Base-by-base conservation (phyloP, 2,113 vertebrate species). In the Brienomyrus brachyistius region DNA sequence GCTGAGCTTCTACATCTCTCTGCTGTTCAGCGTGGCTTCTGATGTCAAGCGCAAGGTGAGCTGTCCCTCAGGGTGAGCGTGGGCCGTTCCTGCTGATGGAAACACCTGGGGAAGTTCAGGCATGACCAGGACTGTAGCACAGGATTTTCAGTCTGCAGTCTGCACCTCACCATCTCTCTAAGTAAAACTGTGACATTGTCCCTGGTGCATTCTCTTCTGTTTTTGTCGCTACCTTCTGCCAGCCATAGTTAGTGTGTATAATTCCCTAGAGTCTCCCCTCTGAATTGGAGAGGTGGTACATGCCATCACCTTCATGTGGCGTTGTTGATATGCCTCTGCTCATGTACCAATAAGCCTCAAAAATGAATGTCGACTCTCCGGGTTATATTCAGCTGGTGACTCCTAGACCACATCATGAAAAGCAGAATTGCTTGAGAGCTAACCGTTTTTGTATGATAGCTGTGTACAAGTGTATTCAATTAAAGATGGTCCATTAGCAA, bases 1-100 rank as follows among this genome's bases (percentile, higher is more conserved):
- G 62, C 94, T 97, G 70, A 96, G 96, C 7, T 97, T 97, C 93
- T 97, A 97, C 93, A 96, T 94, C 95, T 96, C 96, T 4, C 94
- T 97, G 87, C 95, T 97, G 91, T 97, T 97, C 96, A 96, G 96
- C 90, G 93, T 97, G 3, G 96, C 96, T 88, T 97, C 96, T 0
- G 96, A 97, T 0, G 96, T 97, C 89, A 97, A 97, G 87, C 92
- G 96, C 48, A 97, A 97, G 95, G 96, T 97, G 50, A 89, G 94
- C 54, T 15, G 45, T 21, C 59, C n/a, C 21, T 21, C 23, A 17
- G 17, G 35, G 13, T 35, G 27, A 13, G 1, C 15, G 4, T 77
- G 31, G 70, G 35, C 15, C 0, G 1, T 13, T 80, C 87, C 56
- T 88, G 35, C 31, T 0, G 8, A 45, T 1, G 5, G 43, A 47